phyloP scores from a whole-genome alignment of 2,113 vertebrate genomes.

The Numida meleagris region DNA sequence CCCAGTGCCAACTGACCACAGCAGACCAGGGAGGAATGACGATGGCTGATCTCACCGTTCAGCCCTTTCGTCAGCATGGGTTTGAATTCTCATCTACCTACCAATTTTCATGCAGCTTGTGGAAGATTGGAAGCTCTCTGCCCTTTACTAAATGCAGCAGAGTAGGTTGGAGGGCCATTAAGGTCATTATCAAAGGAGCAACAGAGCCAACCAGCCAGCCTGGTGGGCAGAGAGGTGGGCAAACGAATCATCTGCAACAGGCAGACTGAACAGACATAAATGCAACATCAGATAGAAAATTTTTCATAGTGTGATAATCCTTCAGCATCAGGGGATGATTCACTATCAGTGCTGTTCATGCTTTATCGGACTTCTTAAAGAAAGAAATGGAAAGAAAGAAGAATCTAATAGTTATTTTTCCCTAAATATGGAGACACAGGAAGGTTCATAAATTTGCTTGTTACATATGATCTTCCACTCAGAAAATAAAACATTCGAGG shows the following conservation, averaged over 20 bases:
- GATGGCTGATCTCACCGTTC: background rate
- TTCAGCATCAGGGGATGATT: background rate
- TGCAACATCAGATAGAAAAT: background rate
- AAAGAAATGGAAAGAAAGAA: background rate
- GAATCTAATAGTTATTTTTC: background rate
- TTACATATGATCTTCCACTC: background rate
- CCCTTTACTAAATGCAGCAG: background rate
- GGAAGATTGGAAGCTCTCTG: background rate
- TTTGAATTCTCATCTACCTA: background rate
- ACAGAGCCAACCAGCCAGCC: background rate
- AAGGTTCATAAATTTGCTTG: background rate
- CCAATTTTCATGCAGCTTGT: background rate
- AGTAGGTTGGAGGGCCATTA: background rate
- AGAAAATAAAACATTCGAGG: background rate
- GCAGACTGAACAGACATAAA: background rate
- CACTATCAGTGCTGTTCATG: background rate
- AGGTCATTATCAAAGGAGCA: background rate
- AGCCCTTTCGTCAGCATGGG: background rate
- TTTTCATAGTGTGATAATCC: background rate
- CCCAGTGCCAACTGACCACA: background rate
- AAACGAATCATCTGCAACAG: background rate
- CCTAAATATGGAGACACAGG: background rate
- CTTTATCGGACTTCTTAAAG: background rate
- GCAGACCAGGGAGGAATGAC: background rate
- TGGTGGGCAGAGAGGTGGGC: background rate